A percentile compares a stretch with the other conserved stretches of the same genome.
phyloP scores from a whole-genome alignment of 2,888 invertebrate genomes.

The Epirrita christyi region DNA sequence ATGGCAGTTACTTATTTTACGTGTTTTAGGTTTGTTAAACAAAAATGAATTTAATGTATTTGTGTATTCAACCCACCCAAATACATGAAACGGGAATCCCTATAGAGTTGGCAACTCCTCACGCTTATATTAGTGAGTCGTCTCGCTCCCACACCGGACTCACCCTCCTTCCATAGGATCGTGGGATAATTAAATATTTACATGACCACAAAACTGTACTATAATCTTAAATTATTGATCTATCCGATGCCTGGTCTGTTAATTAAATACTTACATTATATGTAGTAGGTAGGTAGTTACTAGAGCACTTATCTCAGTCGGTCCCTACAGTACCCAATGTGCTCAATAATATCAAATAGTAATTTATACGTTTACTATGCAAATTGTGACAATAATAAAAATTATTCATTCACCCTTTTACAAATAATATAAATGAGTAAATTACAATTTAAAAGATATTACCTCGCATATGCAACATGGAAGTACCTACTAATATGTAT shows the following conservation, averaged over 20 bases:
- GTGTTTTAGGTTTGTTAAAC: too few species aligned
- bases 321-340: neutral
- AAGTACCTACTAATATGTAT: too few species aligned
- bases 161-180: constrained; percentile 69
- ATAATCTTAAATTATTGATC: constrained; percentile 30
- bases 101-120: constrained; percentile 74
- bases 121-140: constrained; percentile 59
- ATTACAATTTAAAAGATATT: too few species aligned
- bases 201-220: constrained; percentile 60
- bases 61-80: constrained; percentile 29
- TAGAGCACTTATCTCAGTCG: neutral
- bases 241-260: neutral
- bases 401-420: neutral
- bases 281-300: too few species aligned
- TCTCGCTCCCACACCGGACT: constrained; percentile 64
- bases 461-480: too few species aligned
- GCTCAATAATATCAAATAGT: neutral
- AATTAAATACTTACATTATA: neutral
- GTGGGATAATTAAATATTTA: constrained; percentile 83
- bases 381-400: neutral
- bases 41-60: too few species aligned
- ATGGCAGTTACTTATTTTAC: too few species aligned
- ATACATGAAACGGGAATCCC: constrained; percentile 59
- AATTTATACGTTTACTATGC: neutral
- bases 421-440: too few species aligned